Percentiles rank a stretch among this genome's conserved stretches.
Evolutionary conservation across 2,888 invertebrate species (phyloP).

Genomic region (Acrocyrtus sp.): DNA sequence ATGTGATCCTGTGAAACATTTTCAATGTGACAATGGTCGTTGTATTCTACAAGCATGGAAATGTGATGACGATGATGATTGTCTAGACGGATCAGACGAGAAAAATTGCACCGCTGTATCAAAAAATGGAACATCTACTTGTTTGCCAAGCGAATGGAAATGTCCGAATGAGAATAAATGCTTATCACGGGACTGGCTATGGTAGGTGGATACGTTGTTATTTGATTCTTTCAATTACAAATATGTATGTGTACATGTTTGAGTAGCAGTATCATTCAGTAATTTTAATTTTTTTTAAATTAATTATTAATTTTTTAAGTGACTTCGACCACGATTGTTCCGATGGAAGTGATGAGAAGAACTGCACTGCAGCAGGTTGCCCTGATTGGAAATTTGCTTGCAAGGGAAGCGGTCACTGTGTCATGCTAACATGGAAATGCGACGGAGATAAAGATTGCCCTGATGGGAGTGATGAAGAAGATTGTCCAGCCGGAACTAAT

Average conservation of each 20-base stretch:
- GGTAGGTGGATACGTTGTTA: conserved; percentile 25
- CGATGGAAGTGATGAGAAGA: conserved; percentile 79
- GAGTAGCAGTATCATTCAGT: not conserved
- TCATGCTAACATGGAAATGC: conserved; percentile 65
- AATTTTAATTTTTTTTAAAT: not conserved
- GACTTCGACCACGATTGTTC: conserved; percentile 72
- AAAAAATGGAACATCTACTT: conserved; percentile 16
- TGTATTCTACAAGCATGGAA: conserved; percentile 74
- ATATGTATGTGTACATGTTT: not conserved
- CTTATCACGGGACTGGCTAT: conserved; percentile 34
- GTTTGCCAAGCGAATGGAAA: conserved; percentile 12
- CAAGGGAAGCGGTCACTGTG: conserved; percentile 50
- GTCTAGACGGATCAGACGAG: conserved; percentile 69
- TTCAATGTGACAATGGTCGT: conserved; percentile 70
- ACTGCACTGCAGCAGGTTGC: conserved; percentile 66
- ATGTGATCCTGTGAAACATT: conserved; percentile 70
- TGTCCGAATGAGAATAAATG: conserved; percentile 42
- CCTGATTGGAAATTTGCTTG: conserved; percentile 65
- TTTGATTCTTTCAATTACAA: not conserved
- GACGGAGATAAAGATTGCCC: conserved; percentile 65
- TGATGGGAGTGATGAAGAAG: conserved; percentile 75
- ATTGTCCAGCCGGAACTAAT: conserved; percentile 69
- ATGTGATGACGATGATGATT: conserved; percentile 74
- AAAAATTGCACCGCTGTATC: conserved; percentile 34
- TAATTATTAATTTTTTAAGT: no score